A percentile compares a stretch with the other conserved stretches of the same genome.
phyloP scores from a whole-genome alignment of 2,113 vertebrate species.

The Muntiacus reevesi region DNA sequence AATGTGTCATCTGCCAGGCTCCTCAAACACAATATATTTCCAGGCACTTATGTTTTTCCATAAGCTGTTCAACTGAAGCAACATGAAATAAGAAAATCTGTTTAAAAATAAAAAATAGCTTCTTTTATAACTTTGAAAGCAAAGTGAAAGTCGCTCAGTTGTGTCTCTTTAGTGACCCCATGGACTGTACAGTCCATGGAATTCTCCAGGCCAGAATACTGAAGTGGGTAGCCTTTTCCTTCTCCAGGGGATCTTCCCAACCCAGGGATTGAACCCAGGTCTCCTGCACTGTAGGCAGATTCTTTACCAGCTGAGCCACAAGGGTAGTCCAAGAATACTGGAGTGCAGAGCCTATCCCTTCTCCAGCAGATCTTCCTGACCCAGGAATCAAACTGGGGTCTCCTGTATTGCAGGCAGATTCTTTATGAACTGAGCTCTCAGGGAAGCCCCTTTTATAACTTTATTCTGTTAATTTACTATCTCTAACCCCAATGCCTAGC shows the following conservation, averaged over 20 bases:
- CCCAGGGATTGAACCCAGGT: background rate
- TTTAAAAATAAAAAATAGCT: background rate
- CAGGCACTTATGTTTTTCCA: background rate
- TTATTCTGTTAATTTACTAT: background rate
- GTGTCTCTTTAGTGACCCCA: background rate
- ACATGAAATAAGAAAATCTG: constrained; percentile 18
- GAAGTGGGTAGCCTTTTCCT: background rate
- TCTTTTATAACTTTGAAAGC: background rate
- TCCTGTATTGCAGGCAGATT: background rate
- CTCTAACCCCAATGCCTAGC: background rate
- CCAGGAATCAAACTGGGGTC: too few relatives aligned
- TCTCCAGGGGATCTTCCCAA: background rate
- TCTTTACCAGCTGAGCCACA: too few relatives aligned
- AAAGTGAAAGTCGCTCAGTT: rapidly evolving
- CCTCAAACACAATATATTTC: background rate
- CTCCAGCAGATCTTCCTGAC: too few relatives aligned
- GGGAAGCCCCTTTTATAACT: background rate
- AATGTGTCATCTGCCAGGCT: background rate
- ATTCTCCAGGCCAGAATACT: background rate
- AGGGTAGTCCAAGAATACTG: too few relatives aligned
- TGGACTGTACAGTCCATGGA: background rate
- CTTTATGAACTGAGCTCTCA: background rate
- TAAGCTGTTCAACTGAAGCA: background rate
- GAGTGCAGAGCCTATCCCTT: too few relatives aligned
- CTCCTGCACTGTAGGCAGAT: background rate